Percentiles rank a stretch among this genome's conserved stretches.
Conservation (phyloP, 2,113 vertebrate species). For the Sardina pilchardus region DNA sequence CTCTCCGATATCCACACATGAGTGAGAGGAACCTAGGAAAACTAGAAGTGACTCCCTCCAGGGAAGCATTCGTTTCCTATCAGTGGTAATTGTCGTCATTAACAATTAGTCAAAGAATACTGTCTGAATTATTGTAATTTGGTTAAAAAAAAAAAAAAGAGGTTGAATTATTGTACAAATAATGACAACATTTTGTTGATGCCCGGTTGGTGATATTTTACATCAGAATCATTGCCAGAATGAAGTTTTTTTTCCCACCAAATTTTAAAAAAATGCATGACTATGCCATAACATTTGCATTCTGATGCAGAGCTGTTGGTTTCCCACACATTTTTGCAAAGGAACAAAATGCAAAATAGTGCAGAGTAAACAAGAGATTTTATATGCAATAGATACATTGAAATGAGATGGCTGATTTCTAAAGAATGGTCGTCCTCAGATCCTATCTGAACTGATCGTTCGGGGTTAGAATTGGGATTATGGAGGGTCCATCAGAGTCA, state of each 20-base stretch:
- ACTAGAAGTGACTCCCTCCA: too few species aligned
- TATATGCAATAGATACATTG: background rate
- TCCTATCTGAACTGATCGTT: background rate
- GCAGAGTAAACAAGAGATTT: slow-evolving; percentile 6
- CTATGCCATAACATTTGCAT: too few species aligned
- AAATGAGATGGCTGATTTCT: background rate
- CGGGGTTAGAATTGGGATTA: background rate
- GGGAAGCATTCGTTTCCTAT: too few species aligned
- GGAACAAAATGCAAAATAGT: background rate
- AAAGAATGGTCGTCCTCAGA: background rate
- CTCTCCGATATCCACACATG: too few species aligned
- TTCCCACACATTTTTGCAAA: background rate
- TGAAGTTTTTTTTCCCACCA: background rate
- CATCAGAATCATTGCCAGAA: background rate
- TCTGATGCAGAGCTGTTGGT: background rate
- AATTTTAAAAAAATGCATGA: too few species aligned
- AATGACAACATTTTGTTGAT: background rate
- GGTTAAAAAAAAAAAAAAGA: background rate
- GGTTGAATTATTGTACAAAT: too few species aligned
- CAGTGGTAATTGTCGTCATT: too few species aligned
- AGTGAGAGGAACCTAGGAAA: too few species aligned
- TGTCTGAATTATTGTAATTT: background rate
- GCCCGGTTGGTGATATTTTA: background rate
- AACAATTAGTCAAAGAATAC: background rate
- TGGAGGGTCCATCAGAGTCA: background rate